These are phyloP conservation scores for Mormoops blainvillei DNA, from an alignment of 2,113 vertebrate genomes.

Conservation along the genomic window DNA sequence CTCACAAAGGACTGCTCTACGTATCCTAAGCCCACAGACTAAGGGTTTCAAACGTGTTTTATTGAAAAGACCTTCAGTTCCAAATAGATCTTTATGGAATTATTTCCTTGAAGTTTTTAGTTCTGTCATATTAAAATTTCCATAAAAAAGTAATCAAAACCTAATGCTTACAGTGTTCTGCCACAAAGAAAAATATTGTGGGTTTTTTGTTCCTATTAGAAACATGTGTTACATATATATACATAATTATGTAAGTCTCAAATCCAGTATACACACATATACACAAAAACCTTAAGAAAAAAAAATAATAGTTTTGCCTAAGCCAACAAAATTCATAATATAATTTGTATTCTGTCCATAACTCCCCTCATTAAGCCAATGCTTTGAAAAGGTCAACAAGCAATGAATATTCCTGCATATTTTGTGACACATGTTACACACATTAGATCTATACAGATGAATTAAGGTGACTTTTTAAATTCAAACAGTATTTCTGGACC, in stretches of 20 bases:
- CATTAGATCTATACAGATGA: slow-evolving; percentile 49
- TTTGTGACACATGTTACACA: slow-evolving; percentile 40
- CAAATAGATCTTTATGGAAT: slow-evolving; percentile 55
- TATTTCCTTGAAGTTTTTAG: slow-evolving; percentile 65
- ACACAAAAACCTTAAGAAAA: slow-evolving; percentile 54
- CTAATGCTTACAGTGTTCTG: slow-evolving; percentile 63
- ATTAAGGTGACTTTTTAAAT: slow-evolving; percentile 68
- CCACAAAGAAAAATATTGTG: slow-evolving; percentile 61
- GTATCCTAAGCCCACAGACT: background rate
- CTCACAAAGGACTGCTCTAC: background rate
- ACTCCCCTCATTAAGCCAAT: slow-evolving; percentile 58
- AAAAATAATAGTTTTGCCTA: slow-evolving; percentile 33
- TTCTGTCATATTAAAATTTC: slow-evolving; percentile 69
- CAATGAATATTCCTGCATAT: slow-evolving; percentile 53
- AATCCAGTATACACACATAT: background rate
- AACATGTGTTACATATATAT: slow-evolving; percentile 50
- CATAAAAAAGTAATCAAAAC: slow-evolving; percentile 72
- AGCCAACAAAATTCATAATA: slow-evolving; percentile 37
- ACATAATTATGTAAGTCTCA: slow-evolving; percentile 57
- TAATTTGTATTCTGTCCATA: slow-evolving; percentile 38
- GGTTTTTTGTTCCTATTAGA: slow-evolving; percentile 69
- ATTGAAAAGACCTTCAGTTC: slow-evolving; percentile 15
- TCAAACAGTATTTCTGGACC: slow-evolving; percentile 41
- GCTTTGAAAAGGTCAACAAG: slow-evolving; percentile 53
- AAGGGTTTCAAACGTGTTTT: background rate